phyloP scores from a whole-genome alignment of 2,113 vertebrate species.

The Suncus etruscus region DNA sequence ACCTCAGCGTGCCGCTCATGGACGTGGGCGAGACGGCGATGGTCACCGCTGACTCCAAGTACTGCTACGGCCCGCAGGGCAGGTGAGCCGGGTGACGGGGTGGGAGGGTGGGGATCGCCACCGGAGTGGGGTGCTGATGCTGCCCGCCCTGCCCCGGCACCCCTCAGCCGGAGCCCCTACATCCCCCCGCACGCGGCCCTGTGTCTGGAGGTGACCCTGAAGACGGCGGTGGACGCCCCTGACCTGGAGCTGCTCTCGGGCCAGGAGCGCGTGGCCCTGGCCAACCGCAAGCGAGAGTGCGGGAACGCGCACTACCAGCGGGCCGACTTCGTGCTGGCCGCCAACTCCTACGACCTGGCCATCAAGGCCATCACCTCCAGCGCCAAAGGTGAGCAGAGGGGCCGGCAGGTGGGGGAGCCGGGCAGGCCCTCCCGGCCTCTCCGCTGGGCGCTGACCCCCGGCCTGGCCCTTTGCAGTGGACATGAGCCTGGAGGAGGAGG shows the following conservation, averaged over 20 bases:
- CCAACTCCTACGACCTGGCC: conserved; percentile 96
- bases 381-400: conserved; percentile 92
- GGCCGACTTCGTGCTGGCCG: conserved; percentile 93
- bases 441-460: neutral
- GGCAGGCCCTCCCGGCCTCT: too few species aligned
- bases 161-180: conserved; percentile 86
- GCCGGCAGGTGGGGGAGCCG: too few species aligned
- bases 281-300: conserved; percentile 92
- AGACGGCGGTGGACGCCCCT: conserved; percentile 87
- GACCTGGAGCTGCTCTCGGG: conserved; percentile 94
- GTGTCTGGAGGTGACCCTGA: conserved; percentile 92
- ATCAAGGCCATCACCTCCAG: conserved; percentile 93
- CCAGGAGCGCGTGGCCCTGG: conserved; percentile 89
- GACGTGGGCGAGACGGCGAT: conserved; percentile 92
- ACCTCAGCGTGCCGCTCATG: conserved; percentile 95
- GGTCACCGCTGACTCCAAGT: conserved; percentile 92
- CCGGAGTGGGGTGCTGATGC: conserved; percentile 23
- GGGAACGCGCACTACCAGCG: conserved; percentile 96
- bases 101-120: neutral
- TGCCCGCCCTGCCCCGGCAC: neutral
- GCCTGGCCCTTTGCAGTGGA: conserved; percentile 88
- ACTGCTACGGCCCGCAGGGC: conserved; percentile 93
- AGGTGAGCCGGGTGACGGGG: conserved; percentile 87
- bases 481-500: conserved; percentile 92
- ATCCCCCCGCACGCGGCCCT: conserved; percentile 90